Conservation (phyloP, 1,140 invertebrate species). For the Lepidotrigona ventralis region DNA sequence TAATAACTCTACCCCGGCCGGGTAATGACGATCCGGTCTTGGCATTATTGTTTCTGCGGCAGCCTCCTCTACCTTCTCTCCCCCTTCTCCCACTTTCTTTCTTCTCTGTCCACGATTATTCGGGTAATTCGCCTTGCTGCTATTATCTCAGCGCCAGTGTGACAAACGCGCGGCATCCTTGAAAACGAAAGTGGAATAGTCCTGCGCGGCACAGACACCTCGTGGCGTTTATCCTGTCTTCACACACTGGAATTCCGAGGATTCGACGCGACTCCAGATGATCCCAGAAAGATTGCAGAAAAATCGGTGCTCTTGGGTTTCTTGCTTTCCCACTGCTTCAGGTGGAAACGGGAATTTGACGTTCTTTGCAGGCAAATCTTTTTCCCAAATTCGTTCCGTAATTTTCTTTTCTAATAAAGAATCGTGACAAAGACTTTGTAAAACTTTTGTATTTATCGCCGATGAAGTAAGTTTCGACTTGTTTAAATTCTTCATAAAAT, state of each 20-base stretch:
- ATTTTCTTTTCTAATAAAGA: background rate
- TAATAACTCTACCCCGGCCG: slow-evolving; percentile 65
- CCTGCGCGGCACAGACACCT: background rate
- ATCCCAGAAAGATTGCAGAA: no score
- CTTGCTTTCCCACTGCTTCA: background rate
- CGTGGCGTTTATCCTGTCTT: slow-evolving; percentile 13
- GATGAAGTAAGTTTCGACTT: background rate
- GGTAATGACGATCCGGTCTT: slow-evolving; percentile 66
- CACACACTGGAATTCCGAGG: background rate
- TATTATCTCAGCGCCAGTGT: slow-evolving; percentile 43
- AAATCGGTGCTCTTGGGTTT: background rate
- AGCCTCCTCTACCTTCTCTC: slow-evolving; percentile 43
- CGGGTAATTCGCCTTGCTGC: slow-evolving; percentile 61
- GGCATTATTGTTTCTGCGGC: slow-evolving; percentile 70
- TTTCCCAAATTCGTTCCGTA: background rate
- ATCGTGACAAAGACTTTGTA: no score
- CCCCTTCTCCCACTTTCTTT: background rate
- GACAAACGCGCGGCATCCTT: slow-evolving; percentile 42
- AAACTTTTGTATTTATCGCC: background rate
- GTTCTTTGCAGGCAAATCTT: background rate
- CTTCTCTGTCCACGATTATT: slow-evolving; percentile 63
- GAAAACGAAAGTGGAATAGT: slow-evolving; percentile 20
- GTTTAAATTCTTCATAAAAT: background rate
- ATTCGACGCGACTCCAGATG: background rate
- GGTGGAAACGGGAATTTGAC: no score